Percentiles rank a stretch among this genome's conserved stretches.
phyloP scores from a whole-genome alignment of 2,888 invertebrate genomes.

The Apocheima hispidaria region DNA sequence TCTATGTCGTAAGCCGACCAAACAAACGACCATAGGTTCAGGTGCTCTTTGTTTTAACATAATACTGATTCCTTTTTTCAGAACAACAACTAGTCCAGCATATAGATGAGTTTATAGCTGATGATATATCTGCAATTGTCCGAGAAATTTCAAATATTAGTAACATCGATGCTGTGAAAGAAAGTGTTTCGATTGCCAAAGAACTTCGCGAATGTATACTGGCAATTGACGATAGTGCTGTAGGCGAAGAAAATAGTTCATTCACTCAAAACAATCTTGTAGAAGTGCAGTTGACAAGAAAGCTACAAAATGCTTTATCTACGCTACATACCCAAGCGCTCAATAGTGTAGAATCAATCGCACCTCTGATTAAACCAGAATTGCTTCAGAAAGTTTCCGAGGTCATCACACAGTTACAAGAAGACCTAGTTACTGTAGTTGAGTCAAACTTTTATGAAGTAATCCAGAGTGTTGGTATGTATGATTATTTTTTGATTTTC shows the following conservation, averaged over 20 bases:
- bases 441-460: slow-evolving; percentile 39
- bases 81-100: slow-evolving; percentile 45
- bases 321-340: slow-evolving; percentile 52
- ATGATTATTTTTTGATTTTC: background rate
- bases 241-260: slow-evolving; percentile 32
- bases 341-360: slow-evolving; percentile 50
- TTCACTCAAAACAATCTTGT: slow-evolving; percentile 26
- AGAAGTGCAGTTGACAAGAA: slow-evolving; percentile 49
- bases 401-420: slow-evolving; percentile 58
- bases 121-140: slow-evolving; percentile 48
- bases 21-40: background rate
- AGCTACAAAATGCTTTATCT: slow-evolving; percentile 51
- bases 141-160: slow-evolving; percentile 43
- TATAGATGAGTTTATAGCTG: slow-evolving; percentile 55
- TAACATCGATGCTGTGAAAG: slow-evolving; percentile 45
- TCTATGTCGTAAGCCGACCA: background rate
- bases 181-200: slow-evolving; percentile 49
- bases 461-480: slow-evolving; percentile 39
- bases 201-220: slow-evolving; percentile 49
- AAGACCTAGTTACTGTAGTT: slow-evolving; percentile 53
- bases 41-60: background rate
- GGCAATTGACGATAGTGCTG: slow-evolving; percentile 21
- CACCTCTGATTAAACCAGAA: slow-evolving; percentile 42
- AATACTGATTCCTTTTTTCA: slow-evolving; percentile 23
- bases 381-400: slow-evolving; percentile 54